Base-by-base conservation (phyloP, 2,888 invertebrate genomes). In the Bombylius major region DNA sequence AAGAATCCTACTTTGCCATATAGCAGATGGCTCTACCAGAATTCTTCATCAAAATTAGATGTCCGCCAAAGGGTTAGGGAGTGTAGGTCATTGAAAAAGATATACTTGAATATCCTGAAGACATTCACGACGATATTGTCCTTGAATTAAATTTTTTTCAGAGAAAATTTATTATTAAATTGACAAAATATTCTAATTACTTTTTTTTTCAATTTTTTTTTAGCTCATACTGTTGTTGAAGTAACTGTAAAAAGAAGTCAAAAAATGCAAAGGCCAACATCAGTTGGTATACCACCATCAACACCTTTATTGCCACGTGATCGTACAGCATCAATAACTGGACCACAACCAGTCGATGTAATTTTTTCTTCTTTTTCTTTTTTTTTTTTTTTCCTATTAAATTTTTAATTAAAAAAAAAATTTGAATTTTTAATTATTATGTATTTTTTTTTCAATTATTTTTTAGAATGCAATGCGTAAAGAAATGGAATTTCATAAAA, bases 291-390 rank as follows among this genome's bases (percentile, higher is more conserved):
- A 33, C 57, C 78, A 72, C 66, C 82, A 70, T 80, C 82, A 74
- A 82, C 65, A 71, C 84, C 65, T 73, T 78, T 66, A 48, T 66
- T 71, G n/a, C 72, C 71, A 44, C 64, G 75, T 46, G 76, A 81
- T 64, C 82, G 87, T 53, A 72, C 71, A 11, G 70, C 71, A 23
- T 72, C 72, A 11, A 89, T 91, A 67, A 91, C 90, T 31, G 86
- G 86, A 50, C 91, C 91, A 0, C 84, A 87, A 64, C 91, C 91
- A 48, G 93, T 92, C 62, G 89, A 92, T 76, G 93, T 93, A 76
- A 86, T 13, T 51, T 5, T 4, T 47, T 14, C 47, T 12, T 31
- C 8, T 8, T 4, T 5, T 51, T 34, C 1, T 50, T 36, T 11
- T 1, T 8, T 4, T 5, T 51, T 34, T 5, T 50, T 36, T 11